phyloP scores from a whole-genome alignment of 2,888 invertebrate genomes.

The Andrena praecox region DNA sequence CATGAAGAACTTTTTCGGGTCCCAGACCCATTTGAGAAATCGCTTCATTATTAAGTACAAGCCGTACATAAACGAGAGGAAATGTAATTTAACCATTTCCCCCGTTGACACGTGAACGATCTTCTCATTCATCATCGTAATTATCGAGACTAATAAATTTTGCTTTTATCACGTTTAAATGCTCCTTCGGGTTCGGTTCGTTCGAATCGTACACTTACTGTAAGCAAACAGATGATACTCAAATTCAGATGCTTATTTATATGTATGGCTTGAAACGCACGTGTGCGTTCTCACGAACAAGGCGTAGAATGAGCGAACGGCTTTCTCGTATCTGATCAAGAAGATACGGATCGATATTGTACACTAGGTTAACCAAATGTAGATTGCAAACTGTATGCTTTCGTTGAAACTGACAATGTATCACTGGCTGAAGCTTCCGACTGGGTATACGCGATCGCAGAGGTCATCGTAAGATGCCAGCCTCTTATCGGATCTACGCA shows the following conservation, averaged over 20 bases:
- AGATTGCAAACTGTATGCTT: constrained; percentile 26
- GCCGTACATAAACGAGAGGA: constrained; percentile 86
- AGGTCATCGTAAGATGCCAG: constrained; percentile 51
- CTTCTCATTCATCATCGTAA: constrained; percentile 62
- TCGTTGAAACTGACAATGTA: constrained; percentile 38
- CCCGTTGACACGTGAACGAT: constrained; percentile 86
- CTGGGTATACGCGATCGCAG: constrained; percentile 23
- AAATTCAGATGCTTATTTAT: background rate
- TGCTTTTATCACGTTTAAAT: background rate
- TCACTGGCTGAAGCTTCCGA: constrained; percentile 53
- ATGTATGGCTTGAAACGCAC: constrained; percentile 2
- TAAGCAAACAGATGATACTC: background rate
- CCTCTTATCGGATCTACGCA: constrained; percentile 50
- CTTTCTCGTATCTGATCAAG: background rate
- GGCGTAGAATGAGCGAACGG: background rate
- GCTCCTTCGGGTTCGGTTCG: background rate
- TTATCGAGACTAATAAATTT: background rate
- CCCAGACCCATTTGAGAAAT: constrained; percentile 86
- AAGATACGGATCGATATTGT: constrained; percentile 19
- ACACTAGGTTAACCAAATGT: constrained; percentile 20
- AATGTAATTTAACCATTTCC: constrained; percentile 85
- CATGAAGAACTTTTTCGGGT: constrained; percentile 84
- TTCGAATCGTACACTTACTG: background rate
- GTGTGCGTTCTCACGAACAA: background rate
- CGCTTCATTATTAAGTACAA: constrained; percentile 86